Base-by-base conservation (phyloP, 1,140 invertebrate genomes). In the Archivesica marissinica region DNA sequence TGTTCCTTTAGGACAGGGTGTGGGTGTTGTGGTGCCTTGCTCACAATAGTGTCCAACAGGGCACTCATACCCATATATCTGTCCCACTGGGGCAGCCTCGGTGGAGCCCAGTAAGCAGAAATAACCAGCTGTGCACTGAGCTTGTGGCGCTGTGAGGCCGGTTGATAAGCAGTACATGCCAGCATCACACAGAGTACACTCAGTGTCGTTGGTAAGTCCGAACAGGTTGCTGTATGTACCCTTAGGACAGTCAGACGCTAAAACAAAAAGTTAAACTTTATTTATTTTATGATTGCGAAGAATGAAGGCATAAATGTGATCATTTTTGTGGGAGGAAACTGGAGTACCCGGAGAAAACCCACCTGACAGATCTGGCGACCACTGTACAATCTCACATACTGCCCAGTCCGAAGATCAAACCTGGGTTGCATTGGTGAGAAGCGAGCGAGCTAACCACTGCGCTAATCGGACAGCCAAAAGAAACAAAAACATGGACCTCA, bases 191-290 rank as follows among this genome's bases (percentile, higher is more conserved):
- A 89, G 87, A 0, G 89, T 90, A 66, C 93, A 93, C 47, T 93
- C 90, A 79, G 88, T 90, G 41, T 78, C 86, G 30, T 79, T 68
- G 11, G 87, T 52, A 38, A 92, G 83, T 9, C 91, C 91, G 13
- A 92, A 92, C 30, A 86, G 66, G 81, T 93, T 93, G 87, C 86
- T 90, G 78, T 90, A 93, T n/a, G 92, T 92, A 6, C 93, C 92
- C 17, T 78, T 39, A 33, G 91, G 92, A 70, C 93, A 93, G 0
- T 84, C 39, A 11, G 77, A 66, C 54, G 85, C 90, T 93, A 78
- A 15, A 75, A 83, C 35, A 50, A 64, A 23, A 83, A 59, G n/a
- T n/a, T n/a, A n/a, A n/a, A n/a, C n/a, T n/a, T n/a, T n/a, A n/a
- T n/a, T n/a, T n/a, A n/a, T n/a, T n/a, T n/a, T n/a, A n/a, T n/a